phyloP scores from a whole-genome alignment of 1,140 invertebrate genomes.

The Bombus consobrinus region DNA sequence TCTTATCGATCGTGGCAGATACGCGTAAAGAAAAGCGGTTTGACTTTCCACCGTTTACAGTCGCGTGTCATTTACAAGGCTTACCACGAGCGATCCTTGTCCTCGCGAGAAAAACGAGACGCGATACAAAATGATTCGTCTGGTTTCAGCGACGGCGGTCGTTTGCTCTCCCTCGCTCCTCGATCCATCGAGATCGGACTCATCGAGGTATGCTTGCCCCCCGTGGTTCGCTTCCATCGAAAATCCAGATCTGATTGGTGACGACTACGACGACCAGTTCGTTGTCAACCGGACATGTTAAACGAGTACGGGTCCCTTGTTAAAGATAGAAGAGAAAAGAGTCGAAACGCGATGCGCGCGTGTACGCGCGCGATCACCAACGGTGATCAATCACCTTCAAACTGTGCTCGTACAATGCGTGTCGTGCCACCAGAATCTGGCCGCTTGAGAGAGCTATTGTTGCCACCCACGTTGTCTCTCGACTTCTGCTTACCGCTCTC shows the following conservation, averaged over 20 bases:
- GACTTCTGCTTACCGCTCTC: constrained; percentile 30
- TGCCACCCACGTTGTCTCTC: constrained; percentile 75
- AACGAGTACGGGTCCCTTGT: constrained; percentile 42
- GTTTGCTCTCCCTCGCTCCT: constrained; percentile 33
- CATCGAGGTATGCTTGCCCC: constrained; percentile 47
- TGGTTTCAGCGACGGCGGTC: background rate
- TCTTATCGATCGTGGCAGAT: background rate
- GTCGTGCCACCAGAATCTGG: constrained; percentile 71
- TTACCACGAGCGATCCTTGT: background rate
- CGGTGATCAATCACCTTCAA: constrained; percentile 72
- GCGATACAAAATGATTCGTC: background rate
- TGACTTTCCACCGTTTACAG: background rate
- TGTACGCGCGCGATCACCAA: constrained; percentile 63
- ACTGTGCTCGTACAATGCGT: constrained; percentile 68
- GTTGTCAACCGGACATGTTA: constrained; percentile 58
- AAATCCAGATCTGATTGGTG: constrained; percentile 63
- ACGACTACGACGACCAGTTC: constrained; percentile 39
- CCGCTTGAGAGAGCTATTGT: constrained; percentile 70
- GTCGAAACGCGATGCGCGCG: constrained; percentile 44
- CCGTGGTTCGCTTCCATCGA: constrained; percentile 61
- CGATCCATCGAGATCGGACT: constrained; percentile 62
- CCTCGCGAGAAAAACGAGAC: background rate
- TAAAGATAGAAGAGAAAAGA: constrained; percentile 23
- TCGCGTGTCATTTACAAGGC: background rate
- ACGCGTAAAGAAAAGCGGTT: background rate